Percentiles rank a stretch among this genome's conserved stretches.
phyloP scores from a whole-genome alignment of 2,113 vertebrate species.

The Ploceus nigricollis region DNA sequence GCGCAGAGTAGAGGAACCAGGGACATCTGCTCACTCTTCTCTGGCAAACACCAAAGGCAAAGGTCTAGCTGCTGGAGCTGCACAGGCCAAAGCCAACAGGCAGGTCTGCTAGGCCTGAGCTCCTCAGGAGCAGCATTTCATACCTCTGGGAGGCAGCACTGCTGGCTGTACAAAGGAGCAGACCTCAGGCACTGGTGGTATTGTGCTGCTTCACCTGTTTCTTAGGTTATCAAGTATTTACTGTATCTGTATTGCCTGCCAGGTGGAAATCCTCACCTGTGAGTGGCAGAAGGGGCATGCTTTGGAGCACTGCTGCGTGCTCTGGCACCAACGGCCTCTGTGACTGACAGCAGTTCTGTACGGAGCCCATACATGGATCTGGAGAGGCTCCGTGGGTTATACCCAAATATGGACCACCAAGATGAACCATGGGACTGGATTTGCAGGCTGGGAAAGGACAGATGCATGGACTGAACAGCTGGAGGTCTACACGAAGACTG shows the following conservation, averaged over 20 bases:
- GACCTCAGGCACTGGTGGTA: background rate
- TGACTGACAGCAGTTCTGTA: accelerated
- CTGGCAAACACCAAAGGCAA: background rate
- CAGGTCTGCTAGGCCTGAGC: background rate
- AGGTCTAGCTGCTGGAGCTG: background rate
- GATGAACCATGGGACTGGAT: background rate
- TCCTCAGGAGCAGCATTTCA: background rate
- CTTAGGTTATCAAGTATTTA: background rate
- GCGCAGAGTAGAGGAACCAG: accelerated
- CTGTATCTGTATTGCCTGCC: background rate
- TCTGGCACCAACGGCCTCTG: background rate
- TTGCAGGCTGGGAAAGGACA: background rate
- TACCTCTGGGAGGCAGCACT: background rate
- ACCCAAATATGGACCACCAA: accelerated
- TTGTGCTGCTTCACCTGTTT: background rate
- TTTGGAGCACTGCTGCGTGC: accelerated
- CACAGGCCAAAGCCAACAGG: background rate
- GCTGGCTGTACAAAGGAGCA: background rate
- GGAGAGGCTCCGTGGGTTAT: background rate
- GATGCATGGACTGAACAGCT: background rate
- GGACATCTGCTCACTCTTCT: accelerated
- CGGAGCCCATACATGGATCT: background rate
- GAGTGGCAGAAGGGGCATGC: background rate
- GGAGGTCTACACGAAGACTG: background rate
- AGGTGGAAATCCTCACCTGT: background rate